phyloP scores from a whole-genome alignment of 2,797 vertebrate species.

The Cebuella pygmaea region DNA sequence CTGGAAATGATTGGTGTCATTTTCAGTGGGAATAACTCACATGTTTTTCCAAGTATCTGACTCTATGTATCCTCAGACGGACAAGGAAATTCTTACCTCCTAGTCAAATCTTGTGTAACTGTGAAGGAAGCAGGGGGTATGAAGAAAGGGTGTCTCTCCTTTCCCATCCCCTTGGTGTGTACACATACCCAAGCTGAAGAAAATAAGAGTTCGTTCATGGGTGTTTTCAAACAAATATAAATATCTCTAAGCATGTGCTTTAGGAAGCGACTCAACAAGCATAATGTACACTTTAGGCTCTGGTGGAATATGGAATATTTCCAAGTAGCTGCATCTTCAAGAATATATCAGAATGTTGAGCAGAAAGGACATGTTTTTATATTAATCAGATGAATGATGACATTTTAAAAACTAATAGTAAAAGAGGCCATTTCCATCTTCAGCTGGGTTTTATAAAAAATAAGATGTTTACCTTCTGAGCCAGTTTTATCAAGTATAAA shows the following conservation, averaged over 20 bases:
- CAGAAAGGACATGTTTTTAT: background rate
- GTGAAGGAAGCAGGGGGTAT: background rate
- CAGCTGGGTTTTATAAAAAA: slow-evolving; percentile 2
- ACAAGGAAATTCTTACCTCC: background rate
- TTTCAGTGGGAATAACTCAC: slow-evolving; percentile 40
- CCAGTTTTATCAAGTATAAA: too few relatives aligned
- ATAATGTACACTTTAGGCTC: background rate
- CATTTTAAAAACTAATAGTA: background rate
- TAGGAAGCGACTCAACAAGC: background rate
- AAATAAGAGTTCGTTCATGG: background rate
- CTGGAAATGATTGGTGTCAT: background rate
- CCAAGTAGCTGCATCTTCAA: slow-evolving; percentile 13
- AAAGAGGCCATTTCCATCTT: background rate
- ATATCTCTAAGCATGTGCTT: background rate
- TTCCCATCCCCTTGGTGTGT: background rate
- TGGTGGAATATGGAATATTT: background rate
- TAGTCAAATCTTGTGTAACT: background rate
- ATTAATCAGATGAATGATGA: background rate
- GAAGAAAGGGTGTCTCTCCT: background rate
- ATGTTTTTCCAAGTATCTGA: slow-evolving; percentile 34
- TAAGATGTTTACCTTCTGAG: too few relatives aligned
- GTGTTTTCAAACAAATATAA: background rate
- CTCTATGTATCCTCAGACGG: background rate
- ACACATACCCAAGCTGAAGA: background rate
- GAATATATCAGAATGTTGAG: background rate